Conservation (phyloP, 2,888 invertebrate species). For the Artemia sinica region DNA sequence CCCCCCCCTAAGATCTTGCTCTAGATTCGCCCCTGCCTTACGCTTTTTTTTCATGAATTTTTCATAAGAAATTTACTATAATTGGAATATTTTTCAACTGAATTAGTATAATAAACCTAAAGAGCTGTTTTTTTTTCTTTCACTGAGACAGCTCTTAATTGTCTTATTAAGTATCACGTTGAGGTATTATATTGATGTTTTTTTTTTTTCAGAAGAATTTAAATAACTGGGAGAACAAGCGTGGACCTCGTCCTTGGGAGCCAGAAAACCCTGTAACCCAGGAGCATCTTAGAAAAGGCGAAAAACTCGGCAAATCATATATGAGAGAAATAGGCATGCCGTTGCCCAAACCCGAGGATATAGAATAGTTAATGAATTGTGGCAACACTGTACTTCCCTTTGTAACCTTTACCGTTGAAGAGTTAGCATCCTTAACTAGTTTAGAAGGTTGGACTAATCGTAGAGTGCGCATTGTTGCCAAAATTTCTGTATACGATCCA, state of each 20-base stretch:
- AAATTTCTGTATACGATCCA: constrained; percentile 15
- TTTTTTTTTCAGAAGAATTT: constrained; percentile 41
- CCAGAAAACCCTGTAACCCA: constrained; percentile 29
- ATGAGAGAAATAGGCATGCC: constrained; percentile 12
- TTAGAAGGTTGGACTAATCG: constrained; percentile 14
- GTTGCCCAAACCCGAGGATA: background rate
- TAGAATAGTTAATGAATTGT: background rate
- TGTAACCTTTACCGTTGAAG: constrained; percentile 19
- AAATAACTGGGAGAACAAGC: constrained; percentile 64
- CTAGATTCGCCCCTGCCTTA: no score
- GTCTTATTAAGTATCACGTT: no score
- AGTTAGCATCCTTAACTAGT: constrained; percentile 14
- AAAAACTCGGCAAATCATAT: background rate
- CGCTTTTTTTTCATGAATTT: no score
- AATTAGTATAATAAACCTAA: no score
- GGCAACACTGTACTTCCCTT: constrained; percentile 12
- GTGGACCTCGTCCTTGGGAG: constrained; percentile 76
- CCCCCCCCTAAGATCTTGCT: no score
- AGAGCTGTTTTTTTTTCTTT: no score
- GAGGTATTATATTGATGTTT: no score
- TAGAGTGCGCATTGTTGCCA: constrained; percentile 14
- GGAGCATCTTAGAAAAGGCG: constrained; percentile 14
- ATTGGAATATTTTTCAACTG: no score
- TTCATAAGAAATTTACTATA: no score
- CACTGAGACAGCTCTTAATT: no score